A percentile compares a stretch with the other conserved stretches of the same genome.
phyloP scores from a whole-genome alignment of 1,140 invertebrate genomes.

The Callitettix versicolor region DNA sequence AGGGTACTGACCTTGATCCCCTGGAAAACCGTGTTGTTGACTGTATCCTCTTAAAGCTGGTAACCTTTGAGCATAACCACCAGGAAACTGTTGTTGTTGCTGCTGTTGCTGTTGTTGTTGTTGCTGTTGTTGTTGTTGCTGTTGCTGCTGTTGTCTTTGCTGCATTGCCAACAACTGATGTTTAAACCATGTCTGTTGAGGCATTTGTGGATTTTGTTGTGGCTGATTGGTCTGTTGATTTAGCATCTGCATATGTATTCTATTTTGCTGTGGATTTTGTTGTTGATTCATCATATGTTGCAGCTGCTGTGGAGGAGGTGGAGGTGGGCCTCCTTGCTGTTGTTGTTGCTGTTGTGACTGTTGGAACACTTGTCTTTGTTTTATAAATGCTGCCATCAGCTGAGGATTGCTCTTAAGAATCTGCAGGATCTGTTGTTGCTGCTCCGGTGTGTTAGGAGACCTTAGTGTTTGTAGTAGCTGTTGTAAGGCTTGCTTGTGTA shows the following conservation, averaged over 20 bases:
- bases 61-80: slow-evolving; percentile 32
- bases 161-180: slow-evolving; percentile 44
- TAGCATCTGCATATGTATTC: slow-evolving; percentile 36
- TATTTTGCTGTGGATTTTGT: slow-evolving; percentile 31
- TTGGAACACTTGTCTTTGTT: slow-evolving; percentile 62
- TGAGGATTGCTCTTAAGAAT: slow-evolving; percentile 92
- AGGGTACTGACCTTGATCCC: slow-evolving; percentile 28
- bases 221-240: slow-evolving; percentile 28
- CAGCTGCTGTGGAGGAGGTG: slow-evolving; percentile 31
- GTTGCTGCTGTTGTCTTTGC: slow-evolving; percentile 39
- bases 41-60: slow-evolving; percentile 33
- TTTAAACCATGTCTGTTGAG: slow-evolving; percentile 40
- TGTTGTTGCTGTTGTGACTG: slow-evolving; percentile 30
- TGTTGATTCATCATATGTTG: slow-evolving; percentile 28
- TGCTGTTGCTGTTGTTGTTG: slow-evolving; percentile 40
- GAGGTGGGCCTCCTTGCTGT: slow-evolving; percentile 29
- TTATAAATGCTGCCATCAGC: slow-evolving; percentile 93
- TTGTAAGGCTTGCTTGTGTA: slow-evolving; percentile 67
- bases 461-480: slow-evolving; percentile 82
- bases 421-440: slow-evolving; percentile 83
- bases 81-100: slow-evolving; percentile 35
- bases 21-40: slow-evolving; percentile 29
- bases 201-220: slow-evolving; percentile 38
- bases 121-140: slow-evolving; percentile 39
- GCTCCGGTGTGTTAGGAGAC: slow-evolving; percentile 79